Evolutionary conservation across 2,797 vertebrate species (phyloP).

Genomic region (Crypturellus tataupa): DNA sequence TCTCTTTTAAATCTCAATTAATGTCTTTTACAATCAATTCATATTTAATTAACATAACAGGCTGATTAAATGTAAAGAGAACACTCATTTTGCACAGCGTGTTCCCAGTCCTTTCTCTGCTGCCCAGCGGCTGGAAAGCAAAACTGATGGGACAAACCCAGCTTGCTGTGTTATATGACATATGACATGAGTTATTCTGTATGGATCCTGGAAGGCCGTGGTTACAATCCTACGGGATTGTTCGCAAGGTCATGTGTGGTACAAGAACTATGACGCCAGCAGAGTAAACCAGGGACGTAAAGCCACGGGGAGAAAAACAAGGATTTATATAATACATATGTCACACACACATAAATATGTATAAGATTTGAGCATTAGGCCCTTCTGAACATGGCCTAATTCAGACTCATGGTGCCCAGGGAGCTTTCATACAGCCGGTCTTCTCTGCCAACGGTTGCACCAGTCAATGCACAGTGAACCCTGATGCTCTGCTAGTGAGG

Average conservation of each 20-base stretch:
- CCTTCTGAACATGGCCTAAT: neutral
- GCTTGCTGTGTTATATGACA: neutral
- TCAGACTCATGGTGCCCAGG: too few species aligned
- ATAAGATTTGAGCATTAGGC: neutral
- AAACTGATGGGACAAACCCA: neutral
- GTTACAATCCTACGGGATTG: neutral
- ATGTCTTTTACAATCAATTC: constrained; percentile 48
- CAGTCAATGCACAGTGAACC: neutral
- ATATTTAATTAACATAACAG: constrained; percentile 26
- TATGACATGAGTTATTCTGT: neutral
- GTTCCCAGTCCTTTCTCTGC: neutral
- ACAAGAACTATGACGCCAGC: neutral
- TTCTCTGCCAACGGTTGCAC: neutral
- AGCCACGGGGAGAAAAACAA: neutral
- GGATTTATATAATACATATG: neutral
- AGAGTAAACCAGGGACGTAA: neutral
- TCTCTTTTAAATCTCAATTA: constrained; percentile 67
- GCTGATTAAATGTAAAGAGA: constrained; percentile 14
- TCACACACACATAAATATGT: neutral
- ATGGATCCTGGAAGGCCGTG: neutral
- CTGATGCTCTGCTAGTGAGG: neutral
- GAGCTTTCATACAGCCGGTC: neutral
- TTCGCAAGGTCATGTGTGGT: accelerated
- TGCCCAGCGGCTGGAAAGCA: neutral
- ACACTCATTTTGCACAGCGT: neutral